phyloP scores from a whole-genome alignment of 2,113 vertebrate genomes.

The Pan troglodytes region NHGRI_mPanTro3-v2.1_pri NC_072402.2:17752501-17753000 shows the following conservation, averaged over 20 bases:
- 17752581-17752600: too few species aligned
- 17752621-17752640: not conserved
- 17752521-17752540: not conserved
- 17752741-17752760: too few species aligned
- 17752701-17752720: too few species aligned
- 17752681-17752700: not conserved
- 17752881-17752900: too few species aligned
- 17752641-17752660: not conserved
- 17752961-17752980: too few species aligned
- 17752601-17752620: not conserved
- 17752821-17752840: not conserved
- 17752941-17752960: too few species aligned
- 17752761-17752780: not conserved
- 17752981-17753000: too few species aligned
- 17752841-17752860: too few species aligned
- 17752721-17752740: fast-evolving
- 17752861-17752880: too few species aligned
- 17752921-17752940: too few species aligned
- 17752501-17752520: not conserved
- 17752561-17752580: not conserved
- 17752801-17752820: not conserved
- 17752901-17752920: too few species aligned
- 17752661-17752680: not conserved
- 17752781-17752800: not conserved
- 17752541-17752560: not conserved